These are phyloP conservation scores for Heloderma charlesbogerti DNA, from an alignment of 2,113 vertebrate species.

Conservation along the genomic window DNA sequence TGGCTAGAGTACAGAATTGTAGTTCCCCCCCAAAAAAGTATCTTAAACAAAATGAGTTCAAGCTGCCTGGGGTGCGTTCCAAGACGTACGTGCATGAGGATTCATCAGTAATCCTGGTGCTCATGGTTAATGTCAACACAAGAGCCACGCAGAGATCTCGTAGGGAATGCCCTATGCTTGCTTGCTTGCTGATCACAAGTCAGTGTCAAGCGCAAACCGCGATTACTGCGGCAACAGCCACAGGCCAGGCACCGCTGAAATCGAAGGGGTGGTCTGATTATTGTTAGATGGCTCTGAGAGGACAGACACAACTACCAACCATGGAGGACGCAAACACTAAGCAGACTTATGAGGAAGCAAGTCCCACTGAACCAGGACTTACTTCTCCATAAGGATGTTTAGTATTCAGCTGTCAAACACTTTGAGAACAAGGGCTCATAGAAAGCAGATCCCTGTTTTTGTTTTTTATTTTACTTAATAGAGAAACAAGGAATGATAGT, in stretches of 20 bases:
- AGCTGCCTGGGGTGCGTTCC: not conserved
- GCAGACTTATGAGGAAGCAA: not conserved
- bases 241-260: not conserved
- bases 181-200: not conserved
- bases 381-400: not conserved
- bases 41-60: not conserved
- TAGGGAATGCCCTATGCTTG: too few relatives aligned
- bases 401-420: not conserved
- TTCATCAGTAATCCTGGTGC: not conserved
- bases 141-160: not conserved
- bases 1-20: not conserved
- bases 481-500: not conserved
- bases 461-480: not conserved
- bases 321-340: not conserved
- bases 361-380: not conserved
- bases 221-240: not conserved
- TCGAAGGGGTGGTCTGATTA: not conserved
- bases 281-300: not conserved
- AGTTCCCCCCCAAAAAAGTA: not conserved
- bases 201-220: not conserved
- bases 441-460: not conserved
- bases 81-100: not conserved
- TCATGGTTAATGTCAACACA: not conserved
- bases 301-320: not conserved
- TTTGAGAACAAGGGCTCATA: not conserved